phyloP scores from a whole-genome alignment of 2,113 vertebrate species.

The Danio rerio region GRCz12tu NC_133184.1:42816001-42816500 shows the following conservation, averaged over 20 bases:
- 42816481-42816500: constrained; percentile 61
- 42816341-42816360: constrained; percentile 68
- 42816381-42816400: constrained; percentile 26
- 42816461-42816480: constrained; percentile 74
- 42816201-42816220: constrained; percentile 94
- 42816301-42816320: constrained; percentile 80
- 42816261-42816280: constrained; percentile 60
- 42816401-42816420: background rate
- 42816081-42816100: constrained; percentile 59
- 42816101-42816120: constrained; percentile 65
- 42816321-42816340: constrained; percentile 72
- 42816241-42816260: background rate
- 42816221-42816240: constrained; percentile 79
- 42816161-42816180: constrained; percentile 88
- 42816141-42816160: constrained; percentile 84
- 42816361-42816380: constrained; percentile 73
- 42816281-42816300: constrained; percentile 82
- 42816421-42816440: constrained; percentile 76
- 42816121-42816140: constrained; percentile 93
- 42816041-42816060: background rate
- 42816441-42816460: constrained; percentile 75
- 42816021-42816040: background rate
- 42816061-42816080: constrained; percentile 55
- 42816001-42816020: constrained; percentile 79
- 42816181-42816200: constrained; percentile 89